Base-by-base conservation (phyloP, 2,888 invertebrate genomes). In the Nephrotoma guestfalica region DNA sequence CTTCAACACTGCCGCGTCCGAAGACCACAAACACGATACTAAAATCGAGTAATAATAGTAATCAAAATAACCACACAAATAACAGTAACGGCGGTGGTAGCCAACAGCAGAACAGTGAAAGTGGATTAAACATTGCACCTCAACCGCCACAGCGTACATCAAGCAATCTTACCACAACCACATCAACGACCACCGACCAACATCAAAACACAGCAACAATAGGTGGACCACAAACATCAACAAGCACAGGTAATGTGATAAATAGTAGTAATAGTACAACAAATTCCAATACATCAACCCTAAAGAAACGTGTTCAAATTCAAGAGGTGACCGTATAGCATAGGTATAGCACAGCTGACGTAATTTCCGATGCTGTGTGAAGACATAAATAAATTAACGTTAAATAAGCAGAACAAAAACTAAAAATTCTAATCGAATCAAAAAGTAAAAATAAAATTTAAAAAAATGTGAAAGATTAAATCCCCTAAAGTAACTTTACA, bases 91-190 rank as follows among this genome's bases (percentile, higher is more conserved):
- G 83, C 40, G 11, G 83, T 40, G 40, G 41, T 84, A 41, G 84
- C 41, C 41, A 84, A n/a, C 42, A 41, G 7, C 41, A 86, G 30
- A 30, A 40, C 40, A 86, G 51, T 40, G 47, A 43, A 45, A 30
- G 86, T 43, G 86, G 43, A 41, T 15, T 57, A 6, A 51, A 15
- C n/a, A 41, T 57, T 4, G 86, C 87, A 85, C 87, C 87, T 9
- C 86, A 86, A 83, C 87, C 87, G 43, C 87, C 87, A 4, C 40
- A 13, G 43, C 86, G 87, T n/a, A 86, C 86, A 51, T 87, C 87
- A 57, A 87, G 87, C 84, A 87, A 87, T 86, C 71, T 86, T 41
- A 30, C 45, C 13, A 41, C 86, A 51, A 42, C 41, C 57, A 43
- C 86, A 40, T 40, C 40, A 40, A 51, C 86, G n/a, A 11, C 86